These are phyloP conservation scores for Natator depressus DNA, from an alignment of 2,113 vertebrate genomes.

Conservation along the genomic window DNA sequence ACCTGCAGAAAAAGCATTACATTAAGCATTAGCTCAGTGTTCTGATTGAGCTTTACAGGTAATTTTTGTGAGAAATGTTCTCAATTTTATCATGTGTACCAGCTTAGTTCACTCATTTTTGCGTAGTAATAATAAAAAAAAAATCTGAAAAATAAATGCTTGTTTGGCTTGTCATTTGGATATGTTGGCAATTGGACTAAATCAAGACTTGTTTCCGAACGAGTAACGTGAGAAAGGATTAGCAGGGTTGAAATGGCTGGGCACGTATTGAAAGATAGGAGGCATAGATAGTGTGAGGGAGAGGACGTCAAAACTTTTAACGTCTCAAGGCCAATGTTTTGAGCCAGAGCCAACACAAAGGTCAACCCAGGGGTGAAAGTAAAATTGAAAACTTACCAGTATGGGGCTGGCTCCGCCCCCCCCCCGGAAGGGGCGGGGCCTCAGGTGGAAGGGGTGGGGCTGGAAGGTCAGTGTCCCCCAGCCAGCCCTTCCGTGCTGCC, in stretches of 20 bases:
- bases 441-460: no score
- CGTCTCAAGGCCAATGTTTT: neutral
- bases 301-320: neutral
- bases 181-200: neutral
- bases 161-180: neutral
- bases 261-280: neutral
- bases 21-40: neutral
- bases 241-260: neutral
- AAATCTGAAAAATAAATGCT: neutral
- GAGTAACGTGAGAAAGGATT: neutral
- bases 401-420: no score
- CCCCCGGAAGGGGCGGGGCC: no score
- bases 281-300: neutral
- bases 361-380: neutral
- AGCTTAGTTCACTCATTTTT: neutral
- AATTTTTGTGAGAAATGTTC: neutral
- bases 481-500: no score
- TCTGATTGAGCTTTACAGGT: neutral
- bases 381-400: no score
- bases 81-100: neutral
- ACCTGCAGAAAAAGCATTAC: neutral
- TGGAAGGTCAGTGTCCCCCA: no score
- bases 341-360: neutral
- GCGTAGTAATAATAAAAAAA: neutral
- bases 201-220: neutral